Percentiles rank a stretch among this genome's conserved stretches.
phyloP scores from a whole-genome alignment of 2,113 vertebrate genomes.

The Protobothrops mucrosquamatus region DNA sequence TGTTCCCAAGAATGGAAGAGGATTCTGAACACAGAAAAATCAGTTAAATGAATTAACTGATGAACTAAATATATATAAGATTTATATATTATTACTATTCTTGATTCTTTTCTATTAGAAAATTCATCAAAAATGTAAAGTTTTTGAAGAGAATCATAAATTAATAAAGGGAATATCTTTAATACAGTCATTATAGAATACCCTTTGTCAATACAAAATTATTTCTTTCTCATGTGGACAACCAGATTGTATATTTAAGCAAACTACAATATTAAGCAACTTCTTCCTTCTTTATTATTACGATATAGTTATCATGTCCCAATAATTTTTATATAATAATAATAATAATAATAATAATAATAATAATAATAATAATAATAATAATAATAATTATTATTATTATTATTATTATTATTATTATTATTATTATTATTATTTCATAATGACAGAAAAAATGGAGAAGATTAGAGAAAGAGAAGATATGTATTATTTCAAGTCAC shows the following conservation, averaged over 20 bases:
- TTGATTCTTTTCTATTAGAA: neutral
- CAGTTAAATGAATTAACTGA: neutral
- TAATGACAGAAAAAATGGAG: neutral
- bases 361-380: too few relatives aligned
- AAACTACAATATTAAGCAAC: neutral
- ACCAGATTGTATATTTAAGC: neutral
- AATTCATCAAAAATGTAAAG: neutral
- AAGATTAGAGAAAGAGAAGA: fast-evolving
- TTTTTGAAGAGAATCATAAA: neutral
- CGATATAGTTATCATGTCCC: neutral
- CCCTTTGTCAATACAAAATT: neutral
- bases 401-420: too few relatives aligned
- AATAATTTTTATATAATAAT: neutral
- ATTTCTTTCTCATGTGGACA: conserved; percentile 7
- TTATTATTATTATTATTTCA: too few relatives aligned
- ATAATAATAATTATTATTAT: too few relatives aligned
- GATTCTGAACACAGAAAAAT: neutral
- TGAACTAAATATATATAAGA: neutral
- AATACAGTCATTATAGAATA: neutral
- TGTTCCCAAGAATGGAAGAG: neutral
- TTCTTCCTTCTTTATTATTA: neutral
- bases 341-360: too few relatives aligned
- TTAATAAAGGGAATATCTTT: neutral
- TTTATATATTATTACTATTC: neutral
- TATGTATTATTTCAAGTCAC: neutral